Evolutionary conservation across 2,113 vertebrate genomes (phyloP).

Genomic region (Chloroceryle aenea): DNA sequence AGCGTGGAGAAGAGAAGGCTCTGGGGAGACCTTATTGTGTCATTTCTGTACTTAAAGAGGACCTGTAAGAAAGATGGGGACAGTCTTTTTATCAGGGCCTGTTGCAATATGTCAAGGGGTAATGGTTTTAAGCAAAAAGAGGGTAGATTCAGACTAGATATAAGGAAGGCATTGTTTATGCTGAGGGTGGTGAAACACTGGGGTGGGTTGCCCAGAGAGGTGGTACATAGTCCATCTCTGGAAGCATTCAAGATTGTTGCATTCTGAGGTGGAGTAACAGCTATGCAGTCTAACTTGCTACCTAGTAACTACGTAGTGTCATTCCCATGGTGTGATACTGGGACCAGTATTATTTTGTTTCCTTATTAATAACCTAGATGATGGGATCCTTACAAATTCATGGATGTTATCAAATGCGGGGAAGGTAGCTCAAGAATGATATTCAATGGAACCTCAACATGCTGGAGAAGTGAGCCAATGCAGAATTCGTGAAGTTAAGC

Average conservation of each 20-base stretch:
- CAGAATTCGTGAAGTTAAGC: neutral
- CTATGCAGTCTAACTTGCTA: neutral
- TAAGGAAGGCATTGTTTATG: no score
- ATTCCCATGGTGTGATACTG: neutral
- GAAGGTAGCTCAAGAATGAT: neutral
- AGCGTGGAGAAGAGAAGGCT: no score
- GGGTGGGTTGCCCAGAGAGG: no score
- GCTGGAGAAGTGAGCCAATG: neutral
- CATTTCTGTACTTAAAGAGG: no score
- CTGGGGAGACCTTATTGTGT: no score
- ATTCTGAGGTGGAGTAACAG: neutral
- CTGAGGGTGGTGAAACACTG: no score
- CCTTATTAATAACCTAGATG: neutral
- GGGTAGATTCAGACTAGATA: no score
- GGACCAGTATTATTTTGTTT: neutral
- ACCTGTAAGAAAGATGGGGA: no score
- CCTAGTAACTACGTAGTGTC: neutral
- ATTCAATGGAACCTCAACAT: neutral
- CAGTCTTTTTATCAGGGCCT: no score
- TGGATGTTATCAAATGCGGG: neutral
- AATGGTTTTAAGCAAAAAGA: no score
- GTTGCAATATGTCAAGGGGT: no score
- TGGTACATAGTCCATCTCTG: no score
- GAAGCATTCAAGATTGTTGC: neutral
- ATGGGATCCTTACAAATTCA: neutral